Conservation (phyloP, 2,113 vertebrate genomes). For the Xiphorhynchus elegans region DNA sequence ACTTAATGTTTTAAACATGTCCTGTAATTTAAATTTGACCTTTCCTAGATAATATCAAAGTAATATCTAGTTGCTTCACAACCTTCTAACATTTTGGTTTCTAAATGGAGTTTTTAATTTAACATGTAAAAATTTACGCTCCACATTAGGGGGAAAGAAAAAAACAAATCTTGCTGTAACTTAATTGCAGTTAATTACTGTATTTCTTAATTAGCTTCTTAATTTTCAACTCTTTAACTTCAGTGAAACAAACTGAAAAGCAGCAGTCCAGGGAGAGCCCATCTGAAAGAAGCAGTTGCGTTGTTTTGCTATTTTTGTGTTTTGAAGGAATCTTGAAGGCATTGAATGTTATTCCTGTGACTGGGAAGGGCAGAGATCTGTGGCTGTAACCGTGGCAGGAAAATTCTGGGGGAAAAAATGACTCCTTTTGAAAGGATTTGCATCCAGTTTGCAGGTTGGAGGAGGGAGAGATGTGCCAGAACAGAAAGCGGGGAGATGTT, state of each 20-base stretch:
- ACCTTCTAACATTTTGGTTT: not conserved
- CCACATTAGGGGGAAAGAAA: not conserved
- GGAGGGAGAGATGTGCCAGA: not conserved
- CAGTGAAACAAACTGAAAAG: not conserved
- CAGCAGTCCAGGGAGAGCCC: not conserved
- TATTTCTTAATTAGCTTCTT: constrained; percentile 39
- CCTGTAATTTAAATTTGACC: not conserved
- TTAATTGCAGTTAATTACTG: constrained; percentile 41
- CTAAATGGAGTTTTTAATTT: not conserved
- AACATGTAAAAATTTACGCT: not conserved
- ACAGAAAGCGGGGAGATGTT: not conserved
- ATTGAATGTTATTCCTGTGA: not conserved
- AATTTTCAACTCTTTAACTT: constrained; percentile 34
- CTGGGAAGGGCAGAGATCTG: not conserved
- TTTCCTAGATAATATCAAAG: not conserved
- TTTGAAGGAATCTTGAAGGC: not conserved
- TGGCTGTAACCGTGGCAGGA: not conserved
- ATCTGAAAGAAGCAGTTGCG: not conserved
- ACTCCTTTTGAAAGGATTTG: not conserved
- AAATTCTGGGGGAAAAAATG: not conserved
- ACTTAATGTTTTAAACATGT: not conserved
- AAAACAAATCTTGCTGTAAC: not conserved
- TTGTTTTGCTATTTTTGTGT: not conserved
- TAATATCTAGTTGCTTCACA: not conserved
- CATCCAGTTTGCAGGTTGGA: not conserved